These are phyloP conservation scores for Salarias fasciatus DNA, from an alignment of 2,797 vertebrate genomes.

Conservation along the genomic window DNA sequence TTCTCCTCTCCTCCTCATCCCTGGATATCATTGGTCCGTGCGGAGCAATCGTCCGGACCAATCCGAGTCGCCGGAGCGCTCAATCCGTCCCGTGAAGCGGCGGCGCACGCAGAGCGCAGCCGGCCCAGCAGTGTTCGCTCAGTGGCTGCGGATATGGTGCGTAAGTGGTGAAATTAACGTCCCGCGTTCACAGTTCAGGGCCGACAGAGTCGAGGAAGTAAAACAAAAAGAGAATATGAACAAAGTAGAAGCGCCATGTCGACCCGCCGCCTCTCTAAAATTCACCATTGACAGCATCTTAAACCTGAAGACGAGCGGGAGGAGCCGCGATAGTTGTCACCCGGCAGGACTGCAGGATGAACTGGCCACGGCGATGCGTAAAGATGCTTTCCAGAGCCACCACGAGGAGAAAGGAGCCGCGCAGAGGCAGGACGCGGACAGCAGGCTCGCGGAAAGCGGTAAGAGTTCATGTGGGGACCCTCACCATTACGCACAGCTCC, in stretches of 20 bases:
- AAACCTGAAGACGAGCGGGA: slow-evolving; percentile 80
- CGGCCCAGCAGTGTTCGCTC: slow-evolving; percentile 63
- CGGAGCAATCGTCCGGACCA: slow-evolving; percentile 65
- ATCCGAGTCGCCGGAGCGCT: slow-evolving; percentile 64
- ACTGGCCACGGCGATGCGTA: slow-evolving; percentile 39
- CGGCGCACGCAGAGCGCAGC: slow-evolving; percentile 52
- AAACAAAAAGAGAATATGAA: slow-evolving; percentile 81
- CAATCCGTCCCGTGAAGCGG: slow-evolving; percentile 69
- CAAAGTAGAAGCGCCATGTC: slow-evolving; percentile 83
- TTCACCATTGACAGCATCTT: slow-evolving; percentile 88
- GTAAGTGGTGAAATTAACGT: slow-evolving; percentile 51
- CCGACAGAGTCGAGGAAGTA: slow-evolving; percentile 29
- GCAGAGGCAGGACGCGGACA: too few species aligned
- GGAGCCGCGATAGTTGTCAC: slow-evolving; percentile 69
- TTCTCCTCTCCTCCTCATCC: background rate
- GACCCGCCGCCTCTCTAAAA: slow-evolving; percentile 81
- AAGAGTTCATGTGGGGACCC: slow-evolving; percentile 18
- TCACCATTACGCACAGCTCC: slow-evolving; percentile 27
- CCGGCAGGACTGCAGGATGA: slow-evolving; percentile 53
- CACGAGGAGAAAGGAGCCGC: slow-evolving; percentile 51
- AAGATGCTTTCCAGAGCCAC: slow-evolving; percentile 61
- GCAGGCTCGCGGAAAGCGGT: slow-evolving; percentile 62
- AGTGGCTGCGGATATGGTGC: slow-evolving; percentile 80
- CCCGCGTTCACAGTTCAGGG: slow-evolving; percentile 15
- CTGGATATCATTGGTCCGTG: slow-evolving; percentile 68